These are phyloP conservation scores for Diplodus sargus DNA, from an alignment of 2,797 vertebrate species.

Conservation along the genomic window DNA sequence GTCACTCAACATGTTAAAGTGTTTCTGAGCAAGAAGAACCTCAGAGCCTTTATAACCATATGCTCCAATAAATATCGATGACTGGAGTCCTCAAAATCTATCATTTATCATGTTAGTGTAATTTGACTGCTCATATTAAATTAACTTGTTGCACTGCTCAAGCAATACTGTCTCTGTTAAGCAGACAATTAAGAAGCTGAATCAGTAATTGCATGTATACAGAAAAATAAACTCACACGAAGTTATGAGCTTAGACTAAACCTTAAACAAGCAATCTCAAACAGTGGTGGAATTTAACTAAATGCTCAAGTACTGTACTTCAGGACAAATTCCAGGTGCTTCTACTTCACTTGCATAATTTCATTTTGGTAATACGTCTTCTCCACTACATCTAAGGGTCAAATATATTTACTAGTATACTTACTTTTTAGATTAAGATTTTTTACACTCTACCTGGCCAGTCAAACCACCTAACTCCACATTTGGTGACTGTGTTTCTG, in stretches of 20 bases:
- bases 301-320: too few relatives aligned
- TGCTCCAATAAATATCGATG: not conserved
- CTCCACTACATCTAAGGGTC: too few relatives aligned
- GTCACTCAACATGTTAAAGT: conserved; percentile 33
- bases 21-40: conserved; percentile 2
- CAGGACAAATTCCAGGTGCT: too few relatives aligned
- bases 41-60: not conserved
- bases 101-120: too few relatives aligned
- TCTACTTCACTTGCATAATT: too few relatives aligned
- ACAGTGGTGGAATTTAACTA: too few relatives aligned
- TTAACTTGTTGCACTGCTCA: not conserved
- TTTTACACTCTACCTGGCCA: too few relatives aligned
- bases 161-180: not conserved
- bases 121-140: not conserved
- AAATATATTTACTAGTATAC: too few relatives aligned
- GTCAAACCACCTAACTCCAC: too few relatives aligned
- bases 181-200: not conserved
- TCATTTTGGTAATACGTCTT: too few relatives aligned
- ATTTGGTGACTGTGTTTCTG: too few relatives aligned
- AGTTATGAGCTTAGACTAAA: not conserved
- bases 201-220: not conserved
- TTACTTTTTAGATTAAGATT: too few relatives aligned
- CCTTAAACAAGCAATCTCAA: not conserved
- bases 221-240: not conserved
- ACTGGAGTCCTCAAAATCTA: not conserved